A percentile compares a stretch with the other conserved stretches of the same genome.
Evolutionary conservation across 2,888 invertebrate genomes (phyloP).

Genomic region (Galerucella pusilla): DNA sequence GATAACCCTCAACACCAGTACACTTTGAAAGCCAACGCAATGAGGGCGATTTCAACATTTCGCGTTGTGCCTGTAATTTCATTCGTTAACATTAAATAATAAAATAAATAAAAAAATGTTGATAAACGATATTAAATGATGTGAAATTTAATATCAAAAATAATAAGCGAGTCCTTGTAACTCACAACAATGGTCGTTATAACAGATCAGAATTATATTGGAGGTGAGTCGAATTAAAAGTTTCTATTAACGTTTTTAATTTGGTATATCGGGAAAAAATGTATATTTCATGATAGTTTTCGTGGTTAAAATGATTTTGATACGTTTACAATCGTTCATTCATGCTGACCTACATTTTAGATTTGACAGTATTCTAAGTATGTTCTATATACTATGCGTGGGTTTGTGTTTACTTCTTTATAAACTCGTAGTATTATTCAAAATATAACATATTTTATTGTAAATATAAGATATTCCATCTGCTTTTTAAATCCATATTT

Average conservation of each 20-base stretch:
- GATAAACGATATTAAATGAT: constrained; percentile 11
- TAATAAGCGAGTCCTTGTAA: background rate
- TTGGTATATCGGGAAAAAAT: background rate
- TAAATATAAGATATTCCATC: background rate
- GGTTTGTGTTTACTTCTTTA: background rate
- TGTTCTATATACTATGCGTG: background rate
- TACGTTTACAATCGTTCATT: background rate
- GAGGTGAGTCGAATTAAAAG: constrained; percentile 46
- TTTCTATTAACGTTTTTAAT: background rate
- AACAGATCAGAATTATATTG: constrained; percentile 50
- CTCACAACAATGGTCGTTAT: constrained; percentile 50
- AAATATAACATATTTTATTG: background rate
- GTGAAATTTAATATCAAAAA: constrained; percentile 19
- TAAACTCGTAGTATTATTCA: background rate
- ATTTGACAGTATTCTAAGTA: background rate
- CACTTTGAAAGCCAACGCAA: constrained; percentile 25
- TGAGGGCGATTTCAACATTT: constrained; percentile 11
- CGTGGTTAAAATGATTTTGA: background rate
- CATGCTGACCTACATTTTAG: background rate
- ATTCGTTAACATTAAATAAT: background rate
- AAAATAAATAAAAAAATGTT: constrained; percentile 16
- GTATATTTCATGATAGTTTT: background rate
- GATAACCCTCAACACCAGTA: constrained; percentile 31
- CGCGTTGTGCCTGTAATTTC: constrained; percentile 4
- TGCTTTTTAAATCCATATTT: background rate